Conservation (phyloP, 2,113 vertebrate species). For the Vidua chalybeata region DNA sequence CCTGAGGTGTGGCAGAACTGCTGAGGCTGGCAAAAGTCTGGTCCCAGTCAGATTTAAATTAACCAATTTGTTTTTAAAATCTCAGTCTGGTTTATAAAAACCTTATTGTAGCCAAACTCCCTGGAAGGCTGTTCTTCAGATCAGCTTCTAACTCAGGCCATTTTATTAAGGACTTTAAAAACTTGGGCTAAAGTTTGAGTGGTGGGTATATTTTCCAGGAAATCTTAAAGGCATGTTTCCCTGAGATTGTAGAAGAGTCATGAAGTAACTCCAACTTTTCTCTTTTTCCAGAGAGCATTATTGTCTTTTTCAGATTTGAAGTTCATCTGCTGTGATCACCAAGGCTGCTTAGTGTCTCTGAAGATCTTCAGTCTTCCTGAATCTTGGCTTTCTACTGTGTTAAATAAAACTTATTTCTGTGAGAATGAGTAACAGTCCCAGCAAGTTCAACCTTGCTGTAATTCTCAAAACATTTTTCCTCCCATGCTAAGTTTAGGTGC, state of each 20-base stretch:
- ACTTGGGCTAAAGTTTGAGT: not conserved
- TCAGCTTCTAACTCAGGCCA: not conserved
- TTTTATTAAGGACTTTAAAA: not conserved
- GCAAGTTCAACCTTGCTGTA: not conserved
- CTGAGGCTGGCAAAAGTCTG: slow-evolving; percentile 23
- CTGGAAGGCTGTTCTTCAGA: not conserved
- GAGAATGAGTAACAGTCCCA: not conserved
- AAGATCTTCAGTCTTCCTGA: not conserved
- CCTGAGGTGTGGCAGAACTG: slow-evolving; percentile 41
- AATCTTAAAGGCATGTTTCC: not conserved
- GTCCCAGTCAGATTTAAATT: not conserved
- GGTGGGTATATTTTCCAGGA: not conserved
- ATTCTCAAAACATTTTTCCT: not conserved
- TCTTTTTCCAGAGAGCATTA: not conserved
- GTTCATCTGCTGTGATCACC: not conserved
- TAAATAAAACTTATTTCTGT: not conserved
- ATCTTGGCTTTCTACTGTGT: not conserved
- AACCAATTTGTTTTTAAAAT: not conserved
- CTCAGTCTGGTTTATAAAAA: not conserved
- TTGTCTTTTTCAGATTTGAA: not conserved
- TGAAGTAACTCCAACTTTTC: not conserved
- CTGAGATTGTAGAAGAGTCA: not conserved
- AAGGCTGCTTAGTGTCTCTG: not conserved
- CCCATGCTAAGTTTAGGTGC: accelerated
- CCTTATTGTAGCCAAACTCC: not conserved